Percentiles rank a stretch among this genome's conserved stretches.
Evolutionary conservation across 2,888 invertebrate species (phyloP).

Genomic region (Patella caerulea): DNA sequence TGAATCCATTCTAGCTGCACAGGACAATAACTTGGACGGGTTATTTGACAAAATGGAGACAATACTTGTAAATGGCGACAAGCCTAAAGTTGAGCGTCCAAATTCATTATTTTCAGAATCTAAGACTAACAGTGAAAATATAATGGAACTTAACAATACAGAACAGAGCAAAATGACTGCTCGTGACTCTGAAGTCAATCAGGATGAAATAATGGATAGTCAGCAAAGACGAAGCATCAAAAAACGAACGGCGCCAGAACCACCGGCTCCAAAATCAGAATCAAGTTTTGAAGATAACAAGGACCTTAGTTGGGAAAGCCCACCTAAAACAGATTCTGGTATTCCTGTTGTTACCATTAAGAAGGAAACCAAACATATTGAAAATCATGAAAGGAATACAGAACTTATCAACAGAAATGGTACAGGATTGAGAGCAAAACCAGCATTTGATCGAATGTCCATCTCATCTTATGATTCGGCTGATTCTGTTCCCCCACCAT

Average conservation of each 20-base stretch:
- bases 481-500: slow-evolving; percentile 52
- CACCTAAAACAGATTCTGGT: neutral
- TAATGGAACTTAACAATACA: neutral
- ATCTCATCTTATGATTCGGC: slow-evolving; percentile 17
- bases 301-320: slow-evolving; percentile 1
- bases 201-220: neutral
- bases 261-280: slow-evolving; percentile 6
- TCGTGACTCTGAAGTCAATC: neutral
- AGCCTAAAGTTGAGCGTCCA: neutral
- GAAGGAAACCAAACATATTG: neutral
- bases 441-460: neutral
- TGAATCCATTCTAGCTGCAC: neutral
- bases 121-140: neutral
- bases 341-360: neutral
- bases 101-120: neutral
- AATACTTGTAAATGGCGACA: neutral
- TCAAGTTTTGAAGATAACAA: neutral
- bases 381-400: neutral
- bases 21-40: neutral
- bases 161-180: neutral
- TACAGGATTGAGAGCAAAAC: neutral
- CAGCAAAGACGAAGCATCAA: neutral
- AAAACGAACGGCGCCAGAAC: slow-evolving; percentile 18
- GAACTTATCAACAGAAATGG: neutral
- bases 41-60: too few relatives aligned